Conservation (phyloP, 2,797 vertebrate species). For the Mormyrus hasselquistii region DNA sequence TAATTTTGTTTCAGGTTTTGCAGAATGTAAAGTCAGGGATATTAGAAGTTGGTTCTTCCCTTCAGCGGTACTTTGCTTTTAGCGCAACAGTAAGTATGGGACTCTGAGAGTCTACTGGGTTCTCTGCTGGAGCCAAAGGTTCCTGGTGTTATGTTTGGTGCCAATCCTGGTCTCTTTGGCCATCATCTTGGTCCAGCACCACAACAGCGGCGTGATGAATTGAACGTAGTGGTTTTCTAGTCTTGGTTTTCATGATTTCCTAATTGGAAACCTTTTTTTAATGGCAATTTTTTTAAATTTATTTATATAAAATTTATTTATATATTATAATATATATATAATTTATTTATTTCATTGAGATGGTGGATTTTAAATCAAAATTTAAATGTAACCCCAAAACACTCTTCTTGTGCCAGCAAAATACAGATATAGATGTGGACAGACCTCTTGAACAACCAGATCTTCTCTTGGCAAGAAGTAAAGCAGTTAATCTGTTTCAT, state of each 20-base stretch:
- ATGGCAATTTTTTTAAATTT: background rate
- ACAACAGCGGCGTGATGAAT: background rate
- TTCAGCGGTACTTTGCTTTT: conserved; percentile 53
- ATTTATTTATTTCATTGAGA: background rate
- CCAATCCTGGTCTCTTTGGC: conserved; percentile 14
- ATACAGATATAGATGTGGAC: conserved; percentile 39
- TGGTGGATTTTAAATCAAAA: background rate
- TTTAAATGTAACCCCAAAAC: background rate
- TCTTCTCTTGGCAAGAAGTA: conserved; percentile 49
- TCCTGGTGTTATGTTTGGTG: conserved; percentile 46
- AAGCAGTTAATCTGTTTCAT: conserved; percentile 61
- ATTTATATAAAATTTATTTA: background rate
- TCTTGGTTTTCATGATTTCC: background rate
- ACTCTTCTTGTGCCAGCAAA: conserved; percentile 52
- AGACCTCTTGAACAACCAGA: conserved; percentile 30
- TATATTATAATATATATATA: too few relatives aligned
- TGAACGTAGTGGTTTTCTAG: background rate
- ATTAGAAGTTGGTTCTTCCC: conserved; percentile 52
- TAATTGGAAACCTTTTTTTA: background rate
- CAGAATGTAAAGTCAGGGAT: conserved; percentile 58
- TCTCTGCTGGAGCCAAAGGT: background rate
- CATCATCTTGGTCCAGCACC: background rate
- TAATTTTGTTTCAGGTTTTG: conserved; percentile 46
- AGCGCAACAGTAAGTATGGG: conserved; percentile 38
- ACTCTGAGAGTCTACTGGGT: background rate